phyloP scores from a whole-genome alignment of 2,888 invertebrate species.

The Calliopum simillimum region DNA sequence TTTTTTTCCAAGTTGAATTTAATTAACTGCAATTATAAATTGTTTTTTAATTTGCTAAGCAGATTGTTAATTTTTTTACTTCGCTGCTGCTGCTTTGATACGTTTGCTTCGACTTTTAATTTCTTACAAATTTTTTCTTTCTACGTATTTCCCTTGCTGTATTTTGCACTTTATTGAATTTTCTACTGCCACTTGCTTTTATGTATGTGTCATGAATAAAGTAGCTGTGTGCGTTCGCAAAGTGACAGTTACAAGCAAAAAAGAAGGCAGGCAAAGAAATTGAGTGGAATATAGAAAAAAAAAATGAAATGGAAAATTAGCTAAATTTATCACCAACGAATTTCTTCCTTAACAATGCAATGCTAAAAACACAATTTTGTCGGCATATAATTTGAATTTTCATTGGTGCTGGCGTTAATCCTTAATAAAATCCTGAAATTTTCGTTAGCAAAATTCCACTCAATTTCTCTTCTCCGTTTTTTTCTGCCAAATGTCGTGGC shows the following conservation, averaged over 20 bases:
- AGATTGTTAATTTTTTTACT: slow-evolving; percentile 2
- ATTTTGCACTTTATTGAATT: slow-evolving; percentile 42
- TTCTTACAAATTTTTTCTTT: slow-evolving; percentile 12
- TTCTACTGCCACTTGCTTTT: slow-evolving; percentile 27
- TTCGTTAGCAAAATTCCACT: neutral
- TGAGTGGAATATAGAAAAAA: neutral
- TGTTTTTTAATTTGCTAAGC: slow-evolving; percentile 13
- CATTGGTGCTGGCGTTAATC: too few relatives aligned
- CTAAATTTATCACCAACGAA: too few relatives aligned
- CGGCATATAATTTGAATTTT: slow-evolving; percentile 29
- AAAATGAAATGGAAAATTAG: neutral
- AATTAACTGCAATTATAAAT: slow-evolving; percentile 5
- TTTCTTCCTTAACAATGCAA: neutral
- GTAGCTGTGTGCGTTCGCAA: slow-evolving; percentile 13
- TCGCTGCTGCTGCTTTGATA: slow-evolving; percentile 28
- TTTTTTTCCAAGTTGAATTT: slow-evolving; percentile 44
- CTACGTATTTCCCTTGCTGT: slow-evolving; percentile 14
- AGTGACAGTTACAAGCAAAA: slow-evolving; percentile 30
- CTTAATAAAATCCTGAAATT: too few relatives aligned
- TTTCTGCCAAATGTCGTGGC: slow-evolving; percentile 36
- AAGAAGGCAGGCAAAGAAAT: neutral
- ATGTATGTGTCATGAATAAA: neutral
- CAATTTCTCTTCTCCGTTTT: too few relatives aligned
- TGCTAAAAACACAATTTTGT: neutral
- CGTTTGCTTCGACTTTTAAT: slow-evolving; percentile 22